These are phyloP conservation scores for Trypoxylus dichotomus DNA, from an alignment of 1,140 invertebrate species.

Conservation along the genomic window DNA sequence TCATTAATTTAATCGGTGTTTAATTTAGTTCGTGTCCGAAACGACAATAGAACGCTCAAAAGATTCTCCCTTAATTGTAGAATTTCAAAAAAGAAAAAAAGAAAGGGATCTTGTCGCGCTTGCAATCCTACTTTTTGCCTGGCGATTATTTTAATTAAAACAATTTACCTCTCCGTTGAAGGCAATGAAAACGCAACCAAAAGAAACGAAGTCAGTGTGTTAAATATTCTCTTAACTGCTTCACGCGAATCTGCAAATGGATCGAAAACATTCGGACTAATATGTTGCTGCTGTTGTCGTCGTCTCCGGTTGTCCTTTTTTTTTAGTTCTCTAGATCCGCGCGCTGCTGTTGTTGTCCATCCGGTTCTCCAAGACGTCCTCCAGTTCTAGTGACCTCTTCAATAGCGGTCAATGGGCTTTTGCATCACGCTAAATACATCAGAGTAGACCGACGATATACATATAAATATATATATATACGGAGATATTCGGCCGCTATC, in stretches of 20 bases:
- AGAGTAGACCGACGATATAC: not conserved
- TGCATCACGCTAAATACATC: not conserved
- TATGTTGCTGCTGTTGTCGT: not conserved
- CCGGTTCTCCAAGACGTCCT: conserved; percentile 15
- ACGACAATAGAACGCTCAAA: too few species aligned
- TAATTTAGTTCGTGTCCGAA: too few species aligned
- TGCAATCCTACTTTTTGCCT: not conserved
- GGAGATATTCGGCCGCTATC: not conserved
- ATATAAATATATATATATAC: not conserved
- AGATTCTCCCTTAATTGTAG: too few species aligned
- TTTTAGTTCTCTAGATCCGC: not conserved
- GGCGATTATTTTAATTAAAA: not conserved
- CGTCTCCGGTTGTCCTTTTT: not conserved
- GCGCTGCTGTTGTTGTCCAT: conserved; percentile 14
- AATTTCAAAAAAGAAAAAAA: not conserved
- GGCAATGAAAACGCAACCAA: not conserved
- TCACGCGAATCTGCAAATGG: conserved; percentile 14
- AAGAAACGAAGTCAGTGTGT: conserved; percentile 14
- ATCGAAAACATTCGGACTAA: conserved; percentile 4
- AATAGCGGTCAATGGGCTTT: conserved; percentile 18
- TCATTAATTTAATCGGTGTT: too few species aligned
- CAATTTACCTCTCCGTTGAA: not conserved
- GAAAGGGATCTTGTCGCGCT: not conserved
- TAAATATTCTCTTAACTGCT: not conserved
- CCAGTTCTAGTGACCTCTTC: conserved; percentile 17